phyloP scores from a whole-genome alignment of 1,140 invertebrate species.

The Drosophila arizonae region DNA sequence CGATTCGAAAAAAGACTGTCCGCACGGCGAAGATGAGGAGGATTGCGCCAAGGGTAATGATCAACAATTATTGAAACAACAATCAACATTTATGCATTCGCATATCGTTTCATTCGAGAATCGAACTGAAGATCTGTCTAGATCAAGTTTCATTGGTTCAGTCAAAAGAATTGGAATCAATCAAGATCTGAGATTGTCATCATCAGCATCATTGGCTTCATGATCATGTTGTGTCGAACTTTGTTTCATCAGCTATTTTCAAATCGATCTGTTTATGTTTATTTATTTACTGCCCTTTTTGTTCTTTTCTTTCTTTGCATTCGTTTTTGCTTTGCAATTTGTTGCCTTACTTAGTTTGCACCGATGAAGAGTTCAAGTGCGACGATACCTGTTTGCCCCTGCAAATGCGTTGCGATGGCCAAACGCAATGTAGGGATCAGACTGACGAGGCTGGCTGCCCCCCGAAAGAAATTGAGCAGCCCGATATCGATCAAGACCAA shows the following conservation, averaged over 20 bases:
- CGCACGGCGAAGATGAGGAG: constrained; percentile 57
- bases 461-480: not conserved
- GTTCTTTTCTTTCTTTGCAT: constrained; percentile 21
- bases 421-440: constrained; percentile 81
- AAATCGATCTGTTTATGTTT: constrained; percentile 25
- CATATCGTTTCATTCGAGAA: not conserved
- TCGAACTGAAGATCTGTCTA: not conserved
- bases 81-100: not conserved
- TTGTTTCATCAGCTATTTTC: constrained; percentile 16
- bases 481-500: not conserved
- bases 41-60: constrained; percentile 55
- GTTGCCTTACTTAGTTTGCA: constrained; percentile 82
- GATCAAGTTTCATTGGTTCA: not conserved
- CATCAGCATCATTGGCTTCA: no score
- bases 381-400: constrained; percentile 84
- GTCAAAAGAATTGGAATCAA: not conserved
- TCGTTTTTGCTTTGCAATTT: constrained; percentile 38
- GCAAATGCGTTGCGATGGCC: constrained; percentile 83
- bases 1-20: constrained; percentile 84
- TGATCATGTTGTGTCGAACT: no score
- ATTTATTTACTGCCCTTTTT: not conserved
- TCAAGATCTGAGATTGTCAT: not conserved
- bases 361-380: constrained; percentile 85
- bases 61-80: constrained; percentile 8
- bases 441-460: constrained; percentile 86